Conservation (phyloP, 1,140 invertebrate genomes). For the Medauroidea extradentata region DNA sequence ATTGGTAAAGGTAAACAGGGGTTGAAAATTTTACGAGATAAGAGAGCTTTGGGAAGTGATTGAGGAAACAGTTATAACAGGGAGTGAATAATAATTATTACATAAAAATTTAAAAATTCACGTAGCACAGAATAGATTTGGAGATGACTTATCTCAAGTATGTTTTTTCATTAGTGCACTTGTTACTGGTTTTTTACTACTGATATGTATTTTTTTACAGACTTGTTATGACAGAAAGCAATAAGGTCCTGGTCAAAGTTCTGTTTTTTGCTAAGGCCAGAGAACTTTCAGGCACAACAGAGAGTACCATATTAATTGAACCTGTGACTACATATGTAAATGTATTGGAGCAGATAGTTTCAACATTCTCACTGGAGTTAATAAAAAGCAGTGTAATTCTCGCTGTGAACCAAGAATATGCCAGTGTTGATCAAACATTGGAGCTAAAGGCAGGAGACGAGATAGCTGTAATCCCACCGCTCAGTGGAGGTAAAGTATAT, state of each 20-base stretch:
- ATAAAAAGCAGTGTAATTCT: slow-evolving; percentile 69
- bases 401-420: slow-evolving; percentile 76
- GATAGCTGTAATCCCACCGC: slow-evolving; percentile 80
- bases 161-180: too few relatives aligned
- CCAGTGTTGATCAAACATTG: slow-evolving; percentile 48
- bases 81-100: too few relatives aligned
- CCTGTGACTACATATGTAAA: slow-evolving; percentile 46
- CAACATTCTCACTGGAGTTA: slow-evolving; percentile 57
- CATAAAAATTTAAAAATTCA: too few relatives aligned
- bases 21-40: too few relatives aligned
- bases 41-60: too few relatives aligned
- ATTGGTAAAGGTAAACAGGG: too few relatives aligned
- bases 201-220: neutral
- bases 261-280: slow-evolving; percentile 85
- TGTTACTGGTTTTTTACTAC: too few relatives aligned
- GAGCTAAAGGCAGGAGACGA: slow-evolving; percentile 61
- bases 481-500: slow-evolving; percentile 65
- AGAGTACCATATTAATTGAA: slow-evolving; percentile 49
- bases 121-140: too few relatives aligned
- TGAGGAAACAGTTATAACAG: too few relatives aligned
- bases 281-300: slow-evolving; percentile 63
- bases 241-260: slow-evolving; percentile 50
- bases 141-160: too few relatives aligned
- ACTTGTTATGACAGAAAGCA: slow-evolving; percentile 1
- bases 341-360: slow-evolving; percentile 54